These are phyloP conservation scores for Amphiprion clarkii DNA, from an alignment of 2,797 vertebrate genomes.

Conservation along the genomic window DNA sequence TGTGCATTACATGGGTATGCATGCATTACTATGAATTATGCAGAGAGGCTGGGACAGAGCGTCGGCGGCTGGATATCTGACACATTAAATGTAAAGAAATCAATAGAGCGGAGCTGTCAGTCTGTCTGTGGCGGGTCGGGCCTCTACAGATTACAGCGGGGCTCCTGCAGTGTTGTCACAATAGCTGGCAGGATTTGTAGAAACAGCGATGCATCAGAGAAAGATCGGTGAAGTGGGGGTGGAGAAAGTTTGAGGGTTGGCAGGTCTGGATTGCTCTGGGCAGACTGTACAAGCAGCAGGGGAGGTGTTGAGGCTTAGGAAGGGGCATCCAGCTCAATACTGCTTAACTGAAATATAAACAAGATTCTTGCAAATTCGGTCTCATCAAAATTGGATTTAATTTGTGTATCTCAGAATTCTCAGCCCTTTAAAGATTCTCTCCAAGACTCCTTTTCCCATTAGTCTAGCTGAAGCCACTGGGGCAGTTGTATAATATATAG, in stretches of 20 bases:
- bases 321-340: constrained; percentile 20
- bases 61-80: background rate
- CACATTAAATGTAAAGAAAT: constrained; percentile 43
- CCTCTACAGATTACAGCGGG: constrained; percentile 42
- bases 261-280: constrained; percentile 1
- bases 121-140: constrained; percentile 44
- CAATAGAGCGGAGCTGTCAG: constrained; percentile 50
- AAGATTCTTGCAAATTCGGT: constrained; percentile 61
- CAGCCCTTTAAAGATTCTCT: background rate
- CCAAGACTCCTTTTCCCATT: constrained; percentile 21
- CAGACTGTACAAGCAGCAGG: constrained; percentile 21
- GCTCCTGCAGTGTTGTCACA: constrained; percentile 41
- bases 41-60: background rate
- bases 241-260: background rate
- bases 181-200: constrained; percentile 56
- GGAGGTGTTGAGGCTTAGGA: constrained; percentile 27
- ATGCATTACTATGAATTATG: background rate
- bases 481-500: background rate
- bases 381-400: constrained; percentile 49
- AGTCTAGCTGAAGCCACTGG: background rate
- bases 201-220: constrained; percentile 36
- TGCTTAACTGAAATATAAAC: constrained; percentile 64
- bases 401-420: constrained; percentile 18
- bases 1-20: background rate
- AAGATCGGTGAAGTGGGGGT: background rate